phyloP scores from a whole-genome alignment of 2,888 invertebrate species.

The Diaprepes abbreviatus region DNA sequence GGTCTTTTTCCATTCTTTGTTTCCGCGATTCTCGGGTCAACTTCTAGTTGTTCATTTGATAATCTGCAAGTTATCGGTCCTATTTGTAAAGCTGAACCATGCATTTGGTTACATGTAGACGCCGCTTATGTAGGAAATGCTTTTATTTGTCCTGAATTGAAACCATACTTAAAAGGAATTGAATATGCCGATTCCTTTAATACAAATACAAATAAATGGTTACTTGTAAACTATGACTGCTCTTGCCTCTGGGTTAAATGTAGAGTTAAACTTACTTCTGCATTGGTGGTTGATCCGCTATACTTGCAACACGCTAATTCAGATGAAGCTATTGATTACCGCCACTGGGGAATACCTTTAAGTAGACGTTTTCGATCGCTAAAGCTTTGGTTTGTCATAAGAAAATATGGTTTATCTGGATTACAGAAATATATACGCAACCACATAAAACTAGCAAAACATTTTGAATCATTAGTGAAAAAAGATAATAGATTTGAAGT shows the following conservation, averaged over 20 bases:
- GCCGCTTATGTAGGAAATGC: constrained; percentile 90
- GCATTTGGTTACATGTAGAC: constrained; percentile 90
- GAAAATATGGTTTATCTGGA: constrained; percentile 85
- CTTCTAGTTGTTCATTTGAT: constrained; percentile 87
- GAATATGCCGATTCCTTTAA: constrained; percentile 89
- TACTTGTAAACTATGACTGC: constrained; percentile 88
- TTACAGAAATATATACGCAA: constrained; percentile 88
- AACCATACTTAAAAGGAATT: constrained; percentile 74
- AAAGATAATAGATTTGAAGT: constrained; percentile 83
- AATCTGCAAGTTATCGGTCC: constrained; percentile 84
- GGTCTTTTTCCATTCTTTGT: constrained; percentile 89
- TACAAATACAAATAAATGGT: constrained; percentile 90
- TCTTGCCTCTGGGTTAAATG: constrained; percentile 86
- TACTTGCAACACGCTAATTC: constrained; percentile 88
- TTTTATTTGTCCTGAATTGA: constrained; percentile 88
- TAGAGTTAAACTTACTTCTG: constrained; percentile 82
- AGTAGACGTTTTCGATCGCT: constrained; percentile 87
- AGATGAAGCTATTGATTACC: constrained; percentile 77
- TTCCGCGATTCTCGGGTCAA: constrained; percentile 86
- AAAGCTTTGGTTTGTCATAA: constrained; percentile 90
- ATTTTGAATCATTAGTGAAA: constrained; percentile 78
- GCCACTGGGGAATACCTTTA: constrained; percentile 91
- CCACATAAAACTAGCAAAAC: constrained; percentile 83
- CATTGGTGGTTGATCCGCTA: constrained; percentile 88
- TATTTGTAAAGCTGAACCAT: constrained; percentile 73